Base-by-base conservation (phyloP, 2,113 vertebrate species). In the Toxotes jaculatrix region DNA sequence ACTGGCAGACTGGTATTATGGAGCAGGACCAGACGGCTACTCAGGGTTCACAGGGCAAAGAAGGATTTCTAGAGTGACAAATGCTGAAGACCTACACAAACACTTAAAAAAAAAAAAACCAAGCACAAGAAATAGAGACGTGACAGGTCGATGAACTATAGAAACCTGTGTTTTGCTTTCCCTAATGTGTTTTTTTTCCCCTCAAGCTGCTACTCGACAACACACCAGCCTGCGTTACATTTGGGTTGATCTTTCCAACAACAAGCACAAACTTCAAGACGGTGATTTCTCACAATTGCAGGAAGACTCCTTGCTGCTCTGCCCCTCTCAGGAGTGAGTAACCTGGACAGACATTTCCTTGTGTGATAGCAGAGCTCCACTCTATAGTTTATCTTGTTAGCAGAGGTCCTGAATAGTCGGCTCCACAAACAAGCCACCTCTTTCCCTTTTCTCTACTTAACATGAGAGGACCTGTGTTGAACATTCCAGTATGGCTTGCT, bases 241-340 rank as follows among this genome's bases (percentile, higher is more conserved):
- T 59, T 82, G 62, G 61, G 73, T 66, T 79, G 80, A 59, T 71
- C 70, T 77, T 70, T 55, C 70, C 51, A 63, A 79, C 64, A 61
- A 77, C 62, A 77, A 89, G 75, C 57, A 69, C 63, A 64, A 55
- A 51, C 59, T 82, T 64, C 8, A 70, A 79, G 68, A 61, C 65
- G 51, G 56, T 74, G 45, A 80, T 88, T 91, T 83, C 73, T 84
- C 65, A 96, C 94, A 96, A 95, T 95, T 34, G 66, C 85, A 95
- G 94, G 92, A 96, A 96, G 86, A 83, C 63, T 57, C 34, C 51
- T 19, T 3, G 68, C 42, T 79, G 59, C 78, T 75, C 10, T 69
- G 82, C 74, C 74, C 86, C 47, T 89, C 62, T 88, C 80, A 36
- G 70, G 66, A 13, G 38, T 53, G 19, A 74, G 71, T 75, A 47